Evolutionary conservation across 2,888 invertebrate species (phyloP).

Genomic region (Trilocha varians): DNA sequence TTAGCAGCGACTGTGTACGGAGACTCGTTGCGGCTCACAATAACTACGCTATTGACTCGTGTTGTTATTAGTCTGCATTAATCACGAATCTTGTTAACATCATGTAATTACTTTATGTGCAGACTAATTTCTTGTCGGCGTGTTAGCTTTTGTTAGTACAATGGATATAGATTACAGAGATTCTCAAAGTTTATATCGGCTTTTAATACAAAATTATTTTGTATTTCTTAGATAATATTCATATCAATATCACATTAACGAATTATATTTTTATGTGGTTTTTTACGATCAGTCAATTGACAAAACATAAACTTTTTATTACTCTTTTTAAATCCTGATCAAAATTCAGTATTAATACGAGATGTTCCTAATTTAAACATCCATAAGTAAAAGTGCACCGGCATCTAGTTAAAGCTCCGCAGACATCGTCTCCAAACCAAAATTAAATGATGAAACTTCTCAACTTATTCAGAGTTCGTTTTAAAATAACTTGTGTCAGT

Average conservation of each 20-base stretch:
- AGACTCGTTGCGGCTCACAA: slow-evolving; percentile 49
- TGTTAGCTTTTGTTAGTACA: no score
- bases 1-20: slow-evolving; percentile 57
- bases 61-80: slow-evolving; percentile 11
- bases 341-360: neutral
- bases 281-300: no score
- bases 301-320: no score
- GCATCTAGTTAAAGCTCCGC: slow-evolving; percentile 19
- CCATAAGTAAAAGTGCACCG: slow-evolving; percentile 12
- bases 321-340: no score
- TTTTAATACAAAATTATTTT: no score
- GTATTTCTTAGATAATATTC: no score
- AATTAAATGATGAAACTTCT: slow-evolving; percentile 49
- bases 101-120: neutral
- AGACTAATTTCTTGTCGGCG: neutral
- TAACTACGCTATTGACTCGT: slow-evolving; percentile 26
- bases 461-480: slow-evolving; percentile 45
- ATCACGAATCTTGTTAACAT: neutral
- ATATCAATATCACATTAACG: no score
- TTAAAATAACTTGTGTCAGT: slow-evolving; percentile 46
- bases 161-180: no score
- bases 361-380: slow-evolving; percentile 4
- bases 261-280: no score
- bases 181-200: no score
- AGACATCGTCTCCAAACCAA: slow-evolving; percentile 35